Evolutionary conservation across 2,113 vertebrate genomes (phyloP), one percentile per base, ranked within the genome.

Genomic region (Zapus hudsonius): DNA sequence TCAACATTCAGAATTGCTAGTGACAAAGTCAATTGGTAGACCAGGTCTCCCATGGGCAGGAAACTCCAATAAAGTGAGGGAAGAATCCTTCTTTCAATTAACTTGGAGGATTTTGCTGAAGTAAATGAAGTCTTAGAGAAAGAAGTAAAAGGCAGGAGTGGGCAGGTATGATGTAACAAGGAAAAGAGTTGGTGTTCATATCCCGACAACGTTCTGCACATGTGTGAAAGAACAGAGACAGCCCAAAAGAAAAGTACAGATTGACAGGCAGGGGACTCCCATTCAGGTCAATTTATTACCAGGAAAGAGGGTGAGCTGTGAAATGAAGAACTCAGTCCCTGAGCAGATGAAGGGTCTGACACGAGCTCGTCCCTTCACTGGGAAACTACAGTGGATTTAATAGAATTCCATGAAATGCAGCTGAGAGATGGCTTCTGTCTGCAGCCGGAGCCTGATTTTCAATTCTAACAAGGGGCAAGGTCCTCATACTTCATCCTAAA

Each of bases 291-390:
- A 96, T 97, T 97, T 97, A 96, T 96, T 97, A 97, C 95, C 76
- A 95, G 79, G 90, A 89, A 96, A 97, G 95, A 98, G 87, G 93
- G 44, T 95, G 95, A 96, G 88, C 97, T 97, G 96, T 92, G 93
- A 97, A 95, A 96, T 79, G 87, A 93, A 92, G 91, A 92, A 67
- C 84, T 38, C 38, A n/a, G n/a, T 61, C 31, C n/a, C 81, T 76
- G 38, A 6, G 40, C 5, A 22, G 85, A 87, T 27, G 42, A 86
- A 72, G 72, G 42, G 15, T 72, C 80, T 89, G n/a, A 80, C 88
- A 89, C 74, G 33, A 67, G 5, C 23, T n/a, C 23, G 27, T 79
- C 47, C 69, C 73, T 82, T 89, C 38, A 0, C 40, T 64, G 38
- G 12, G 59, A 55, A 90, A 78, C 76, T 4, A n/a, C 38, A 0